These are phyloP conservation scores for Heterotis niloticus DNA, from an alignment of 2,113 vertebrate genomes.

Conservation along the genomic window DNA sequence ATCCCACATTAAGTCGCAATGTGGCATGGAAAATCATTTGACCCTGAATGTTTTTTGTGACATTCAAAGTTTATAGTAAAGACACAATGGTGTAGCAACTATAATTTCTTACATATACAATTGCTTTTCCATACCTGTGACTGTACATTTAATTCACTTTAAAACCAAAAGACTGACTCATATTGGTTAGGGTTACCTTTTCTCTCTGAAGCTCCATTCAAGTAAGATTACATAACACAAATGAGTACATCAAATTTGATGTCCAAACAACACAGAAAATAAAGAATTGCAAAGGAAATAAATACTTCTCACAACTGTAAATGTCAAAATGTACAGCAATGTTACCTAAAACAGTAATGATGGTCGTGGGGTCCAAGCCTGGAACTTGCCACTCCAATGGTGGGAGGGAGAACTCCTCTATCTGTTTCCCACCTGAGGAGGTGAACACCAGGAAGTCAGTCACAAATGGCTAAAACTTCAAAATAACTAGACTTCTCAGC, in stretches of 20 bases:
- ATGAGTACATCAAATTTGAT: background rate
- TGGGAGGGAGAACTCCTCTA: background rate
- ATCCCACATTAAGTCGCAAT: background rate
- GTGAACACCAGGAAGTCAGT: background rate
- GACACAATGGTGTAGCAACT: too few relatives aligned
- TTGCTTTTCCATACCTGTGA: too few relatives aligned
- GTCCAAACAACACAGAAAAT: too few relatives aligned
- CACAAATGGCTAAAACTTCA: background rate
- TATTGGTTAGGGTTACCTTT: background rate
- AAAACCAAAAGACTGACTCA: background rate
- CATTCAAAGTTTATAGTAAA: too few relatives aligned
- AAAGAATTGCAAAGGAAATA: too few relatives aligned
- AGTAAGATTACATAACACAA: background rate
- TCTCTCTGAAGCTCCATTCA: background rate
- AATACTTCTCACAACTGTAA: too few relatives aligned
- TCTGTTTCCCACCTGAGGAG: background rate
- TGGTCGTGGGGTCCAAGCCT: background rate
- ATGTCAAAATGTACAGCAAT: too few relatives aligned
- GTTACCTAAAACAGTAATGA: constrained; percentile 20
- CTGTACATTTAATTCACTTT: background rate
- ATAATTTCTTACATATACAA: too few relatives aligned
- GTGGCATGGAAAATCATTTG: too few relatives aligned
- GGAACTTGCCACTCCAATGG: background rate
- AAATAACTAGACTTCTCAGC: background rate
- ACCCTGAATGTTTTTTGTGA: too few relatives aligned